A percentile compares a stretch with the other conserved stretches of the same genome.
These are phyloP conservation scores for Dendrolimus pini DNA, from an alignment of 2,888 invertebrate genomes.

Conservation along the genomic window DNA sequence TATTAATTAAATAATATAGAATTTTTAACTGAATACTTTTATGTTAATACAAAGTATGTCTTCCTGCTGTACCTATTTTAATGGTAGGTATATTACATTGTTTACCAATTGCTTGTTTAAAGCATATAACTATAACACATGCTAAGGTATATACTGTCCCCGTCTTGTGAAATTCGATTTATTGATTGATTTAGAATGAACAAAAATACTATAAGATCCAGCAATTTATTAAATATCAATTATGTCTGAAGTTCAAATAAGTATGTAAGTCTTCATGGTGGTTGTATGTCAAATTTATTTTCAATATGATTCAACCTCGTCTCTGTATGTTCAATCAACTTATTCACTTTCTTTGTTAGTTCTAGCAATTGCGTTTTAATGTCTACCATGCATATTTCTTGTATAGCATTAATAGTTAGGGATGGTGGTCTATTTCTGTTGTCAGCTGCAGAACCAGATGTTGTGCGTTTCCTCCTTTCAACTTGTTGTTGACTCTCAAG, in stretches of 20 bases:
- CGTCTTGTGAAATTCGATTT: no score
- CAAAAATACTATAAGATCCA: neutral
- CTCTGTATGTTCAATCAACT: constrained; percentile 50
- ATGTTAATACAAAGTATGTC: no score
- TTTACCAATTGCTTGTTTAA: no score
- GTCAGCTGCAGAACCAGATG: constrained; percentile 38
- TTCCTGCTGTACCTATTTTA: no score
- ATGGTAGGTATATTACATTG: no score
- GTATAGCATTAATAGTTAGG: constrained; percentile 57
- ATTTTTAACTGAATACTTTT: no score
- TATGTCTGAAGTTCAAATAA: neutral
- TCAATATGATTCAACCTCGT: constrained; percentile 43
- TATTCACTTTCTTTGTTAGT: constrained; percentile 56
- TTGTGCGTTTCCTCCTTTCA: constrained; percentile 52
- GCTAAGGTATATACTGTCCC: no score
- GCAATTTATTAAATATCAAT: constrained; percentile 1
- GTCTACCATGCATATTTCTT: constrained; percentile 69
- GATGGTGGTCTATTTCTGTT: constrained; percentile 49
- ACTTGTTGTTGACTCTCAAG: constrained; percentile 58
- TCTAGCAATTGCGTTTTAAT: constrained; percentile 60
- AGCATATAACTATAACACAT: no score
- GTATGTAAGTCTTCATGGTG: constrained; percentile 24
- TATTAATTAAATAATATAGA: no score
- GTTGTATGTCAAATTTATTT: constrained; percentile 38
- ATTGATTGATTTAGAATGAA: no score